phyloP scores from a whole-genome alignment of 2,113 vertebrate species.

The Panurus biarmicus region DNA sequence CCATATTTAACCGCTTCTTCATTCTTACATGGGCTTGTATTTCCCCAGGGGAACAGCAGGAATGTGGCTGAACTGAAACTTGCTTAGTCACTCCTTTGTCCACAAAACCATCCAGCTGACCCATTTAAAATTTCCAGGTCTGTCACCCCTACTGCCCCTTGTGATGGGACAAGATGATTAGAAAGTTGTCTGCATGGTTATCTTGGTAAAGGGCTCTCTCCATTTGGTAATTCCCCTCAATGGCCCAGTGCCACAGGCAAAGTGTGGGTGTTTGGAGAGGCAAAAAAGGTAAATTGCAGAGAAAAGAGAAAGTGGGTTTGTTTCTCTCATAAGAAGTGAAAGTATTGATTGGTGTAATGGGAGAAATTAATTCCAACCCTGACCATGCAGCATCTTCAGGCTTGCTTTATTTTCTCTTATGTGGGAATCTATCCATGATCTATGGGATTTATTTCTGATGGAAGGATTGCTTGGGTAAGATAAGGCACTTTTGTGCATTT shows the following conservation, averaged over 20 bases:
- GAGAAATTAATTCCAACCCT: neutral
- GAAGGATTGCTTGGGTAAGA: neutral
- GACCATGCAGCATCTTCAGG: neutral
- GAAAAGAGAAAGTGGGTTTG: neutral
- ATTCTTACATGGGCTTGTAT: neutral
- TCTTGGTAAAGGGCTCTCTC: neutral
- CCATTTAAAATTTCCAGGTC: neutral
- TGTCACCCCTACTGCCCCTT: neutral
- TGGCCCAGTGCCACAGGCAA: neutral
- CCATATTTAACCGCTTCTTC: neutral
- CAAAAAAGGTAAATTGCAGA: neutral
- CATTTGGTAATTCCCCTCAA: fast-evolving
- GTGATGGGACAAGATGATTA: neutral
- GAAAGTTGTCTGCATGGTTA: neutral
- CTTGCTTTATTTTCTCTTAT: neutral
- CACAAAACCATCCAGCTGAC: neutral
- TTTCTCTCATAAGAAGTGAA: neutral
- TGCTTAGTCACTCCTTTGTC: neutral
- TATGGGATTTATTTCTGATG: neutral
- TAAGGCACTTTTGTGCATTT: neutral
- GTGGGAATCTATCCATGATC: fast-evolving
- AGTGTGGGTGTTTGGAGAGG: neutral
- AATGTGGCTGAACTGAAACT: neutral
- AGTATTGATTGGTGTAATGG: neutral
- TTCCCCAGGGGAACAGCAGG: neutral